These are phyloP conservation scores for Sturnira hondurensis DNA, from an alignment of 2,113 vertebrate genomes.

Conservation along the genomic window DNA sequence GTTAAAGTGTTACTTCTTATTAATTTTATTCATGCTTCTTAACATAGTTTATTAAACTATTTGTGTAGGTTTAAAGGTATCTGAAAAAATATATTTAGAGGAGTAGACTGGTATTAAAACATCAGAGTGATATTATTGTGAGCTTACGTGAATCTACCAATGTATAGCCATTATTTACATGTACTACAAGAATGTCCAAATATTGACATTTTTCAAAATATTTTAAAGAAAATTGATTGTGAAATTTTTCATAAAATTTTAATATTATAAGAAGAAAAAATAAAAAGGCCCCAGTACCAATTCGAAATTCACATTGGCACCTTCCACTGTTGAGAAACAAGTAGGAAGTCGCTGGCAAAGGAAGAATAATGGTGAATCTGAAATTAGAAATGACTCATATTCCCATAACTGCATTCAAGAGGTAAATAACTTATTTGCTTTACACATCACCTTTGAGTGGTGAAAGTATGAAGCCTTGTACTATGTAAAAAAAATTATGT, in stretches of 20 bases:
- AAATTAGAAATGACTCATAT: conserved; percentile 28
- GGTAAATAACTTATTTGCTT: not conserved
- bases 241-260: not conserved
- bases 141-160: not conserved
- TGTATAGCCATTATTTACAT: not conserved
- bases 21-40: not conserved
- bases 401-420: not conserved
- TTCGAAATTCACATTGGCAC: conserved; percentile 12
- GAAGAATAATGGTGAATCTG: not conserved
- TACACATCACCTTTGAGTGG: not conserved
- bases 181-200: not conserved
- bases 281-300: not conserved
- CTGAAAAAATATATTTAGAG: not conserved
- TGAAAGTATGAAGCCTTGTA: not conserved
- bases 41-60: not conserved
- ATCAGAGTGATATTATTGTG: not conserved
- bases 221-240: not conserved
- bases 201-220: not conserved
- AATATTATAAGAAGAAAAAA: not conserved
- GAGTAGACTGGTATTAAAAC: not conserved
- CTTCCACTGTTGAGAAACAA: not conserved
- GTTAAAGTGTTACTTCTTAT: not conserved
- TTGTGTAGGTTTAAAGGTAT: not conserved
- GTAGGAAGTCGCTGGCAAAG: not conserved
- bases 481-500: not conserved